phyloP scores from a whole-genome alignment of 92 coral and sea anemone species.

The Plumapathes pennacea region DNA sequence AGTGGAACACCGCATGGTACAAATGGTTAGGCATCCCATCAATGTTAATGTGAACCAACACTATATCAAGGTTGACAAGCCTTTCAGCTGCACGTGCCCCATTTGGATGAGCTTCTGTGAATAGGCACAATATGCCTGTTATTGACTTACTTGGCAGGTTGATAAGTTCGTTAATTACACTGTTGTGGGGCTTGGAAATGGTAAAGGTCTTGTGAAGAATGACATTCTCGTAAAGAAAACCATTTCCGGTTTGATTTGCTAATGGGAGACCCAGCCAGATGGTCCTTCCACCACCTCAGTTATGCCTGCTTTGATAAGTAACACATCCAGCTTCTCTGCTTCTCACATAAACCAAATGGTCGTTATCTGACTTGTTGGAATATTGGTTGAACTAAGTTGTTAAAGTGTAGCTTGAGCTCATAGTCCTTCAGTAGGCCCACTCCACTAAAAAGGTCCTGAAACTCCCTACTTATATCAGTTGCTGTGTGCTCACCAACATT shows the following conservation, averaged over 20 bases:
- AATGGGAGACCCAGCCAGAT: too few relatives aligned
- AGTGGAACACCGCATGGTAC: slow-evolving; percentile 11
- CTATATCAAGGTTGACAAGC: slow-evolving; percentile 37
- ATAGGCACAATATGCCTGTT: slow-evolving; percentile 50
- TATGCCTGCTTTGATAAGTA: too few relatives aligned
- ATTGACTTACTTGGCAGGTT: slow-evolving; percentile 47
- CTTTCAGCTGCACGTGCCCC: slow-evolving; percentile 53
- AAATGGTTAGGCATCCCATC: slow-evolving; percentile 53
- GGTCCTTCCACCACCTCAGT: too few relatives aligned
- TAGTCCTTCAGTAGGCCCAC: too few relatives aligned
- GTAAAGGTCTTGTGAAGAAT: slow-evolving; percentile 53
- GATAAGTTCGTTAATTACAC: slow-evolving; percentile 34
- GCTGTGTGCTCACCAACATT: too few relatives aligned
- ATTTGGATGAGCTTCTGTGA: slow-evolving; percentile 23
- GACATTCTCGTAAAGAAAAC: slow-evolving; percentile 35
- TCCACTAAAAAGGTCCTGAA: too few relatives aligned
- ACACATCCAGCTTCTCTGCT: too few relatives aligned
- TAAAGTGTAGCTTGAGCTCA: too few relatives aligned
- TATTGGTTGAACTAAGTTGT: too few relatives aligned
- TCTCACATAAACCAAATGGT: too few relatives aligned
- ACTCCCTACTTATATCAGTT: too few relatives aligned
- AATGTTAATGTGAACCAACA: slow-evolving; percentile 8
- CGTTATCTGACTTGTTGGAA: too few relatives aligned
- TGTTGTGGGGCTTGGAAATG: slow-evolving; percentile 27
- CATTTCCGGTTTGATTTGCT: slow-evolving; percentile 20